Percentiles rank a stretch among this genome's conserved stretches.
phyloP scores from a whole-genome alignment of 2,113 vertebrate genomes.

The Eptatretus burgeri region DNA sequence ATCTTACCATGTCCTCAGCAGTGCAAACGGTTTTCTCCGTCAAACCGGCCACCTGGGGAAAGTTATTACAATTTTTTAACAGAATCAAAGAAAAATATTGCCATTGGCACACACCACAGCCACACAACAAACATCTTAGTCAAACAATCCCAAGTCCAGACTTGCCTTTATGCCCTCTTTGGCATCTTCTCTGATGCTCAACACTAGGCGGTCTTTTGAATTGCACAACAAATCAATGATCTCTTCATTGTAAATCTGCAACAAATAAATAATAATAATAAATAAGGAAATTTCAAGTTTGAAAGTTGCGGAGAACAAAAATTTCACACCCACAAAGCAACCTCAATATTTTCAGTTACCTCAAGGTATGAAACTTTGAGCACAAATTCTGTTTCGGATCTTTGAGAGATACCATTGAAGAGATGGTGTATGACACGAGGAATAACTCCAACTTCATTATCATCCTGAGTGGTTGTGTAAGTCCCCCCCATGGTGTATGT shows the following conservation, averaged over 20 bases:
- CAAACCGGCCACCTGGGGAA: conserved; percentile 13
- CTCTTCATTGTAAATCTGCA: conserved; percentile 78
- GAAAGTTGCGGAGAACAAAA: too few relatives aligned
- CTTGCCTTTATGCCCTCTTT: conserved; percentile 78
- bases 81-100: not conserved
- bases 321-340: too few relatives aligned
- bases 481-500: too few relatives aligned
- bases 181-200: conserved; percentile 65
- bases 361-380: too few relatives aligned
- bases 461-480: too few relatives aligned
- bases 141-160: not conserved
- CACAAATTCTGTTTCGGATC: too few relatives aligned
- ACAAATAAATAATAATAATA: conserved; percentile 7
- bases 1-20: conserved; percentile 38
- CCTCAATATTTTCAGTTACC: too few relatives aligned
- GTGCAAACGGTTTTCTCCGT: conserved; percentile 35
- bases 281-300: too few relatives aligned
- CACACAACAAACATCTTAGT: not conserved
- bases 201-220: conserved; percentile 31
- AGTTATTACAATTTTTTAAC: not conserved
- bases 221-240: conserved; percentile 50
- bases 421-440: too few relatives aligned
- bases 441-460: too few relatives aligned
- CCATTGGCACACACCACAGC: not conserved
- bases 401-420: too few relatives aligned